Conservation (phyloP, 2,888 invertebrate species). For the Microctonus aethiopoides region DNA sequence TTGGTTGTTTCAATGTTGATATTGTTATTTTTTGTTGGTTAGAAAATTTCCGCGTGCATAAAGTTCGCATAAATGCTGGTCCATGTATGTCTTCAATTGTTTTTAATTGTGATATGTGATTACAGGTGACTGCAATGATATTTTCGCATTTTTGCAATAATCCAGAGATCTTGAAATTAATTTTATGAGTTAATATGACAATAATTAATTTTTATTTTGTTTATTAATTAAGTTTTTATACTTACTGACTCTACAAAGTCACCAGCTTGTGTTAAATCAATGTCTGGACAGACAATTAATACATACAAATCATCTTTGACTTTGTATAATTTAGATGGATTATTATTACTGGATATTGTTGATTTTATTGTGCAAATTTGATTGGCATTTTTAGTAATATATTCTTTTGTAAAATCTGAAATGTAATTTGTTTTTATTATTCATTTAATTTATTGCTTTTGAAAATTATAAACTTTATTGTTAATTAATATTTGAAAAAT, state of each 20-base stretch:
- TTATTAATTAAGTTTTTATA: slow-evolving; percentile 21
- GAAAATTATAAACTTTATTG: neutral
- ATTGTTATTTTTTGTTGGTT: slow-evolving; percentile 41
- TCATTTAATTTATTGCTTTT: neutral
- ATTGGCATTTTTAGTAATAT: slow-evolving; percentile 44
- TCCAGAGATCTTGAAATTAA: slow-evolving; percentile 51
- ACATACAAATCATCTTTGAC: slow-evolving; percentile 49
- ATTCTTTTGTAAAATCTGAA: slow-evolving; percentile 50
- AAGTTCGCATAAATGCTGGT: slow-evolving; percentile 53
- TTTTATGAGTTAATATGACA: slow-evolving; percentile 2
- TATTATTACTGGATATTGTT: slow-evolving; percentile 41
- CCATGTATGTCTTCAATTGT: slow-evolving; percentile 41
- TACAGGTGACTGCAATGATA: slow-evolving; percentile 51
- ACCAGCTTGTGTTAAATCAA: slow-evolving; percentile 55
- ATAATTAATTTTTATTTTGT: slow-evolving; percentile 7
- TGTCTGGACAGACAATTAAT: slow-evolving; percentile 49
- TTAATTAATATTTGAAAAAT: slow-evolving; percentile 18
- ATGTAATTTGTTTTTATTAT: neutral
- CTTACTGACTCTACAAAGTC: slow-evolving; percentile 54
- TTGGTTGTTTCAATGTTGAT: slow-evolving; percentile 55
- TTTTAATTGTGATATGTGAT: slow-evolving; percentile 55
- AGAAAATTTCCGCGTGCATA: slow-evolving; percentile 48
- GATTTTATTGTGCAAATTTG: slow-evolving; percentile 52
- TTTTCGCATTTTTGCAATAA: slow-evolving; percentile 49
- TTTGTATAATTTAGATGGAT: slow-evolving; percentile 50